Evolutionary conservation across 2,797 vertebrate genomes (phyloP).

Genomic region (Eulemur albifrons): DNA sequence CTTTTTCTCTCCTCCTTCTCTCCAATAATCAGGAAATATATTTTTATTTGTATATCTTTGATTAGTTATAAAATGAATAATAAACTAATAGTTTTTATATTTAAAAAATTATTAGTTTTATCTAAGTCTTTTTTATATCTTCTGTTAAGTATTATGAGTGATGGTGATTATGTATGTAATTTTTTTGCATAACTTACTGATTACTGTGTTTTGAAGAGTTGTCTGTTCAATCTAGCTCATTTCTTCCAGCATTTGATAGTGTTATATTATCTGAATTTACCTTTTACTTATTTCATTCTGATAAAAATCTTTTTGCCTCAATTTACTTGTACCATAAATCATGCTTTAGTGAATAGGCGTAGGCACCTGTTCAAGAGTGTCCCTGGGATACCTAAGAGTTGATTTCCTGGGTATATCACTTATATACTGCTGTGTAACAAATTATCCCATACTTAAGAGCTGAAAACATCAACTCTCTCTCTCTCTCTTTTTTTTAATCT

Average conservation of each 20-base stretch:
- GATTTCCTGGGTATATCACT: not conserved
- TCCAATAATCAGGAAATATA: not conserved
- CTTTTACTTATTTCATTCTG: not conserved
- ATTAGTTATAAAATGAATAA: not conserved
- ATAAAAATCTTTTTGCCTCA: not conserved
- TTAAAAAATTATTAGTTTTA: not conserved
- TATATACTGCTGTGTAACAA: not conserved
- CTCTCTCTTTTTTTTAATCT: not conserved
- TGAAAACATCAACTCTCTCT: not conserved
- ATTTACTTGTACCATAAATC: not conserved
- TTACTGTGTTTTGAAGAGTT: not conserved
- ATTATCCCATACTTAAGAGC: not conserved
- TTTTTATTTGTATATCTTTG: not conserved
- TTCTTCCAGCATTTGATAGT: not conserved
- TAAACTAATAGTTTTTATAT: not conserved
- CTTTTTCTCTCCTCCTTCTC: not conserved
- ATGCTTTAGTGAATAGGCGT: not conserved
- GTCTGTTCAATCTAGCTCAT: not conserved
- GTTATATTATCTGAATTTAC: not conserved
- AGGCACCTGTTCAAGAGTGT: not conserved
- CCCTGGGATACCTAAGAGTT: not conserved
- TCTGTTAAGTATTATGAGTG: not conserved
- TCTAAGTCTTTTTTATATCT: not conserved
- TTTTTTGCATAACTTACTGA: not conserved
- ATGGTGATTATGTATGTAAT: not conserved